Evolutionary conservation across 2,888 invertebrate species (phyloP).

Genomic region (Falcaria lacertinaria): DNA sequence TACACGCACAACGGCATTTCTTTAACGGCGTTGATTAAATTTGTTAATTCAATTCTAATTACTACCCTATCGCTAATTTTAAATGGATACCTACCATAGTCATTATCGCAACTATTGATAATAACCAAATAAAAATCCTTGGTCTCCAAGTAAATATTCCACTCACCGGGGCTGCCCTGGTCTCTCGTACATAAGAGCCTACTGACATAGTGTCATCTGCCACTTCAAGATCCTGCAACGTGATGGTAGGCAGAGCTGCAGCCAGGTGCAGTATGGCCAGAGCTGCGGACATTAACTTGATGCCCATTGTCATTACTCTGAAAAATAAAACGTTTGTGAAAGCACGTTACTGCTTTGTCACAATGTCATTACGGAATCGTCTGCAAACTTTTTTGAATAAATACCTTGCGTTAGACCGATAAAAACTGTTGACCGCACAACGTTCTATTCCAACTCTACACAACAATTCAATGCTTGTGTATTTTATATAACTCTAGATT

Average conservation of each 20-base stretch:
- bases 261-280: slow-evolving; percentile 47
- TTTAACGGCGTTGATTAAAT: no score
- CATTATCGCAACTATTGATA: no score
- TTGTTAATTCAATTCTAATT: no score
- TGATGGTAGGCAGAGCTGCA: slow-evolving; percentile 38
- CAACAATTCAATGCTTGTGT: slow-evolving; percentile 45
- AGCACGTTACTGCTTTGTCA: slow-evolving; percentile 16
- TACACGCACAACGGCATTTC: no score
- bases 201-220: slow-evolving; percentile 76
- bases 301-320: slow-evolving; percentile 29
- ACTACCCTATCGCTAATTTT: no score
- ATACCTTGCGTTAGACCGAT: slow-evolving; percentile 25
- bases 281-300: slow-evolving; percentile 38
- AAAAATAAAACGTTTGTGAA: slow-evolving; percentile 10
- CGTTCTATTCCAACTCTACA: slow-evolving; percentile 45
- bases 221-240: slow-evolving; percentile 55
- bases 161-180: slow-evolving; percentile 74
- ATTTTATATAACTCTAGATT: slow-evolving; percentile 71
- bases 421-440: slow-evolving; percentile 40
- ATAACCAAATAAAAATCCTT: no score
- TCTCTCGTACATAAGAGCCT: slow-evolving; percentile 79
- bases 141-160: background rate
- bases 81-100: no score
- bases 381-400: slow-evolving; percentile 19
- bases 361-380: slow-evolving; percentile 19